These are phyloP conservation scores for Grus americana DNA, from an alignment of 2,113 vertebrate species.

Conservation along the genomic window DNA sequence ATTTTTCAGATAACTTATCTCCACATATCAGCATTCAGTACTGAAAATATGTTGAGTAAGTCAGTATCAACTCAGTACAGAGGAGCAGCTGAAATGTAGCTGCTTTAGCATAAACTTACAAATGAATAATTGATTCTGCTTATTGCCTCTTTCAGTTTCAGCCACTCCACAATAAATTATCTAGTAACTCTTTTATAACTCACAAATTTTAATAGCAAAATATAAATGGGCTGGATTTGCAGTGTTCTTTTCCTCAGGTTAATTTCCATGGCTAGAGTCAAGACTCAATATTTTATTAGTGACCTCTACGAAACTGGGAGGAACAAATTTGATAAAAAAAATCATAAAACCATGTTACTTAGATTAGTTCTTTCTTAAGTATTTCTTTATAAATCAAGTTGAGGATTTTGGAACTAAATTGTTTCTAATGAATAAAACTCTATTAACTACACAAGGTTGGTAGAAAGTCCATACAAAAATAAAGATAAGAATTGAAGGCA, in stretches of 20 bases:
- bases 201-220: constrained; percentile 59
- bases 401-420: not conserved
- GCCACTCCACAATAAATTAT: constrained; percentile 61
- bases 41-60: constrained; percentile 47
- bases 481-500: not conserved
- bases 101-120: constrained; percentile 52
- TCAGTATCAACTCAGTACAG: constrained; percentile 31
- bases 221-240: constrained; percentile 30
- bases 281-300: constrained; percentile 2
- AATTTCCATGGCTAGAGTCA: constrained; percentile 4
- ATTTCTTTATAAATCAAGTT: not conserved
- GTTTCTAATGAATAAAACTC: not conserved
- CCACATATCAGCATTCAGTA: constrained; percentile 40
- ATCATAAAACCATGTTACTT: not conserved
- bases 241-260: not conserved
- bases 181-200: constrained; percentile 50
- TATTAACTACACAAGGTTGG: not conserved
- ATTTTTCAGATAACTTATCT: constrained; percentile 51
- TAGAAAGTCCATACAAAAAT: not conserved
- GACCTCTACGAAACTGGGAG: not conserved
- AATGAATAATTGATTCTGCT: constrained; percentile 63
- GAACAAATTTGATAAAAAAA: not conserved
- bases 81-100: constrained; percentile 31
- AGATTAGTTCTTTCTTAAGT: not conserved
- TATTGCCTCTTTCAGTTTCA: constrained; percentile 60